Evolutionary conservation across 2,888 invertebrate genomes (phyloP), one percentile per base, ranked within the genome.

Genomic region (Eumacrocentrus americanus): DNA sequence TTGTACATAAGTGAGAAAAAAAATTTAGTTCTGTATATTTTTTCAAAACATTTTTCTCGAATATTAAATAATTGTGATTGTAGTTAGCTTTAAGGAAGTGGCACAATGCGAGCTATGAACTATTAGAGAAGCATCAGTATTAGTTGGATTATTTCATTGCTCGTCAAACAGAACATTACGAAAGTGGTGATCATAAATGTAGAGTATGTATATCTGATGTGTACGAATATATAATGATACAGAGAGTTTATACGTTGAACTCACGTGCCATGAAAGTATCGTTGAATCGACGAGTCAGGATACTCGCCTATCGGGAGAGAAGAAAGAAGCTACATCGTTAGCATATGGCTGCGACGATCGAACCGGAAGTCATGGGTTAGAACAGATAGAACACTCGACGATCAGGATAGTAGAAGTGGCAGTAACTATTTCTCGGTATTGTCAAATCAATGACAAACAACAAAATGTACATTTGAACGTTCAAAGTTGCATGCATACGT

Each of bases 111-210:
- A 73, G 73, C 72, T 69, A 70, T 62, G 61, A 62, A 74, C 73
- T 78, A 77, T 77, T 78, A 78, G 75, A 78, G 76, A 56, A 77
- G 72, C 69, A 77, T 78, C 76, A 77, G 72, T 68, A 71, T 69
- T 66, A 69, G 68, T 69, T 71, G 70, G 69, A 52, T 57, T n/a
- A 50, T 46, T 47, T 58, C 52, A 53, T 60, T 66, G 40, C 48
- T 63, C 60, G 56, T 35, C 38, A 14, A 47, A 22, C 40, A 29
- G 18, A 29, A 40, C 16, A 29, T 46, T 9, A 56, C 3, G 35
- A 20, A n/a, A 5, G 20, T n/a, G 2, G 12, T 9, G 14, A 9
- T 16, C n/a, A 37, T n/a, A 50, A n/a, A 9, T 37, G 23, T 47
- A 46, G 4, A 22, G 6, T 46, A 47, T 46, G 12, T 46, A 9